Percentiles rank a stretch among this genome's conserved stretches.
phyloP scores from a whole-genome alignment of 2,888 invertebrate genomes.

The Pristionchus mayeri region DNA sequence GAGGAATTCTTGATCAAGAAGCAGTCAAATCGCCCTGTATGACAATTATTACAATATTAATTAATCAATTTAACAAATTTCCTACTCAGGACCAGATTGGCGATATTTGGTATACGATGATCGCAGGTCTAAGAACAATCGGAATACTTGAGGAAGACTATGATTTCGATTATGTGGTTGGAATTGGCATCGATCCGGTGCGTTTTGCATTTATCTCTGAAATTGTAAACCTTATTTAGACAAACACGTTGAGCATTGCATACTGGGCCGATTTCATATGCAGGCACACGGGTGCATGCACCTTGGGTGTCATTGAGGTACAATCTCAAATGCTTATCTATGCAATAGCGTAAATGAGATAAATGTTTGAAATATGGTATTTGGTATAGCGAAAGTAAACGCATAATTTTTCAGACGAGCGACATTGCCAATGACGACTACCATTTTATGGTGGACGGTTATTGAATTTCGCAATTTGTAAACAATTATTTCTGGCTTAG shows the following conservation, averaged over 20 bases:
- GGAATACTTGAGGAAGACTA: background rate
- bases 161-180: background rate
- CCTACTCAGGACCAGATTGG: background rate
- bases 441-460: background rate
- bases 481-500: background rate
- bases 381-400: background rate
- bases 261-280: constrained; percentile 13
- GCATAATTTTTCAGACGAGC: background rate
- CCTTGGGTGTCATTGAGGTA: background rate
- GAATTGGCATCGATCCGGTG: background rate
- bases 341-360: no score
- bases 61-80: background rate
- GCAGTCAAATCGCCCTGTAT: background rate
- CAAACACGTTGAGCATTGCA: background rate
- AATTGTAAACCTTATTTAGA: background rate
- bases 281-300: background rate
- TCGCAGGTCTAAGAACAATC: background rate
- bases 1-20: background rate
- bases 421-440: background rate
- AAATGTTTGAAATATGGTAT: background rate
- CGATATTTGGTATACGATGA: background rate
- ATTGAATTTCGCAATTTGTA: background rate
- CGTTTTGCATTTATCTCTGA: background rate
- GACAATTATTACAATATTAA: no score
- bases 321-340: no score